phyloP scores from a whole-genome alignment of 2,113 vertebrate species.

The Pangasianodon hypophthalmus region DNA sequence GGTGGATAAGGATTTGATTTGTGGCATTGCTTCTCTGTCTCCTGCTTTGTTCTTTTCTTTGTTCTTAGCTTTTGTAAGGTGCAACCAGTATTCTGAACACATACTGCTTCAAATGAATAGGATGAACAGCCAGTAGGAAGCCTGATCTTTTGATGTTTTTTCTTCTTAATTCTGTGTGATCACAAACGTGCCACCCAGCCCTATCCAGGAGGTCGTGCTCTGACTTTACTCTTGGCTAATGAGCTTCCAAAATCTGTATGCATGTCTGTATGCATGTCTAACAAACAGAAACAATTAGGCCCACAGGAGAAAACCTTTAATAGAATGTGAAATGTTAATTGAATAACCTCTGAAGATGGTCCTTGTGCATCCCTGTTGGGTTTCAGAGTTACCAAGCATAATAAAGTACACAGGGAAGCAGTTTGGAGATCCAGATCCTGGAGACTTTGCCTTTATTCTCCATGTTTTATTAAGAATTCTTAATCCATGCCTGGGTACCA shows the following conservation, averaged over 20 bases:
- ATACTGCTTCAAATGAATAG: neutral
- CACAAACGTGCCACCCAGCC: neutral
- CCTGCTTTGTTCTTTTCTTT: neutral
- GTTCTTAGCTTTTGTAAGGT: neutral
- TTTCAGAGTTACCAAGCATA: neutral
- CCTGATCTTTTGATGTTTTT: slow-evolving; percentile 23
- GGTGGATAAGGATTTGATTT: slow-evolving; percentile 5
- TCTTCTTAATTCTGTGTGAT: slow-evolving; percentile 19
- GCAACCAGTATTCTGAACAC: neutral
- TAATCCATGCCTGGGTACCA: neutral
- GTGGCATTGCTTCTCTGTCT: neutral
- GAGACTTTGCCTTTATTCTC: neutral
- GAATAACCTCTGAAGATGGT: neutral
- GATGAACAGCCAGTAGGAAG: slow-evolving; percentile 14
- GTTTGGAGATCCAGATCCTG: neutral
- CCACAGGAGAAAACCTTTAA: slow-evolving; percentile 16
- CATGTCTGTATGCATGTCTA: slow-evolving; percentile 1
- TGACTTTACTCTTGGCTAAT: slow-evolving; percentile 20
- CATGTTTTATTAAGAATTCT: neutral
- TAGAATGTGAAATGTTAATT: slow-evolving; percentile 30
- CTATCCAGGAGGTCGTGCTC: slow-evolving; percentile 1
- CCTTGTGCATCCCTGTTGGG: neutral
- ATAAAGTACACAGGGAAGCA: neutral
- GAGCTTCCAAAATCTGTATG: slow-evolving; percentile 13
- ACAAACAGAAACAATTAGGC: slow-evolving; percentile 10